A percentile compares a stretch with the other conserved stretches of the same genome.
Evolutionary conservation across 2,797 vertebrate genomes (phyloP).

Genomic region (Phataginus tetradactyla): DNA sequence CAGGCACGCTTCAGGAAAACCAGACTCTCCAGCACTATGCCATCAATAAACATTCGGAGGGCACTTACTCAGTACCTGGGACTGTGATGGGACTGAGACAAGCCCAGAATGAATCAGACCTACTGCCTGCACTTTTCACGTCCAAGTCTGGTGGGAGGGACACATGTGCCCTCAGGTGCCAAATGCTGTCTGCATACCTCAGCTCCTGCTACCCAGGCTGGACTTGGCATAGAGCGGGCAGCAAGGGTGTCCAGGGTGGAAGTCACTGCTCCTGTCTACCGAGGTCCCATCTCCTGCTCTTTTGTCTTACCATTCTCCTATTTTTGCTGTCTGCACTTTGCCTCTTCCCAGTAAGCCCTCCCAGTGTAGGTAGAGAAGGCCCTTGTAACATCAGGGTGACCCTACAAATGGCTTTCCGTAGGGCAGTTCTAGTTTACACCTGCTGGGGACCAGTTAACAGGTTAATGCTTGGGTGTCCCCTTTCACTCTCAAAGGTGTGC

Average conservation of each 20-base stretch:
- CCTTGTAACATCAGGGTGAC: background rate
- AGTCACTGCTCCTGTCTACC: background rate
- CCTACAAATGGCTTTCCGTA: background rate
- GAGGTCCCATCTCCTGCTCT: background rate
- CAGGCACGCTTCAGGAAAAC: background rate
- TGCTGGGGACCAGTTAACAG: background rate
- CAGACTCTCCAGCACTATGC: background rate
- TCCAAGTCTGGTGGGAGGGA: background rate
- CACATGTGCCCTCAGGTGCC: fast-evolving
- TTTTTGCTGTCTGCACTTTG: background rate
- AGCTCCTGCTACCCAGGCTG: fast-evolving
- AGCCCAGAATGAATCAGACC: background rate
- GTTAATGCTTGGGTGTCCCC: background rate
- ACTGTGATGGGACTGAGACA: background rate
- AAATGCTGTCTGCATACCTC: background rate
- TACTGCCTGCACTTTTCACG: background rate
- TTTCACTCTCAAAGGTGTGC: background rate
- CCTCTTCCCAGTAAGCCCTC: background rate
- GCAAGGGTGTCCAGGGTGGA: fast-evolving
- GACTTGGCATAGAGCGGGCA: background rate
- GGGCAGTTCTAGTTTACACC: background rate
- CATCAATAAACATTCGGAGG: background rate
- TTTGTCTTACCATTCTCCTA: background rate
- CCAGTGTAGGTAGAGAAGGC: background rate
- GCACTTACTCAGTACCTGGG: background rate